Percentiles rank a stretch among this genome's conserved stretches.
Evolutionary conservation across 2,113 vertebrate species (phyloP).

Genomic region (Onychorhynchus coronatus): DNA sequence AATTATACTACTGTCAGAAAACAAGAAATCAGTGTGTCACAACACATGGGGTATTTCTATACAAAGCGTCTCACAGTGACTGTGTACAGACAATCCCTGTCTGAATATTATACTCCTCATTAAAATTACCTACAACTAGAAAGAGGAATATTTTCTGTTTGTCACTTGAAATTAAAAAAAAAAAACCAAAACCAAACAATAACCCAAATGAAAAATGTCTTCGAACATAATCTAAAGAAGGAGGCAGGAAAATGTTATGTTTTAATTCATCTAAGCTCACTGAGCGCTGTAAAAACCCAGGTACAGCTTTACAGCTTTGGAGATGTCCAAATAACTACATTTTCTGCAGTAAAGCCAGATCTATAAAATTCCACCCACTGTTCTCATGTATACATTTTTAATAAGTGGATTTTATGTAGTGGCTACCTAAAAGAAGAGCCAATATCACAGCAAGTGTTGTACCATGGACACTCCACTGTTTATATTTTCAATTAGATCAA

Average conservation of each 20-base stretch:
- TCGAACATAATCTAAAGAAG: neutral
- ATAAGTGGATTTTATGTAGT: slow-evolving; percentile 19
- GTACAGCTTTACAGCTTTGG: slow-evolving; percentile 26
- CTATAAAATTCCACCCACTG: slow-evolving; percentile 35
- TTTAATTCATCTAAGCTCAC: slow-evolving; percentile 51
- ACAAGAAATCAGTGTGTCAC: slow-evolving; percentile 71
- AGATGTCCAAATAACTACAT: slow-evolving; percentile 11
- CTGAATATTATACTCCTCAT: slow-evolving; percentile 60
- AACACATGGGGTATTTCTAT: slow-evolving; percentile 66
- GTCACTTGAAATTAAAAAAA: slow-evolving; percentile 35
- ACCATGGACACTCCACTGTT: neutral
- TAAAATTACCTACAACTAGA: slow-evolving; percentile 56
- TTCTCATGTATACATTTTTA: neutral
- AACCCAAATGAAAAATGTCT: slow-evolving; percentile 24
- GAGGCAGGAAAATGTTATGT: neutral
- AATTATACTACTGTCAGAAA: slow-evolving; percentile 75
- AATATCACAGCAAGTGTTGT: neutral
- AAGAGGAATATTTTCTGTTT: slow-evolving; percentile 23
- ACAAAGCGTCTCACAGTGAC: slow-evolving; percentile 42
- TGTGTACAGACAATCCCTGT: slow-evolving; percentile 35
- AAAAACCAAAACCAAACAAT: too few relatives aligned
- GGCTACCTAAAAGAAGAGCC: neutral
- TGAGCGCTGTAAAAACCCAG: slow-evolving; percentile 5
- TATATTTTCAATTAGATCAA: neutral
- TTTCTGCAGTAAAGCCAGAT: slow-evolving; percentile 41